These are phyloP conservation scores for Philonicus albiceps DNA, from an alignment of 2,888 invertebrate genomes.

Conservation along the genomic window DNA sequence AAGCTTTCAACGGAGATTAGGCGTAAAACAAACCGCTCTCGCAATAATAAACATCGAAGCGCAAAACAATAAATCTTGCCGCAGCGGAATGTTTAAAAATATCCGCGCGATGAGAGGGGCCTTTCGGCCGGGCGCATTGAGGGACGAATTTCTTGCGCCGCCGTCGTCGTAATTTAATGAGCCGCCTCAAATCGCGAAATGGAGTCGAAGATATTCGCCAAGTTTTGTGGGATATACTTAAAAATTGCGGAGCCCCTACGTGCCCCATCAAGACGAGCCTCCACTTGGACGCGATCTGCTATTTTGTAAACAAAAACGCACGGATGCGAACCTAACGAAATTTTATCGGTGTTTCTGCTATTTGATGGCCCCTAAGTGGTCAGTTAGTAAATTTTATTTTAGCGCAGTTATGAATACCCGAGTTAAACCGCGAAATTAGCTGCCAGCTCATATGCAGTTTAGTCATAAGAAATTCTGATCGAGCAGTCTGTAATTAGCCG, in stretches of 20 bases:
- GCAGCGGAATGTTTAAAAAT: conserved; percentile 12
- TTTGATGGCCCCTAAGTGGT: conserved; percentile 28
- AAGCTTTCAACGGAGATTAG: not conserved
- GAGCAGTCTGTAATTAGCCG: not conserved
- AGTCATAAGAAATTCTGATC: conserved; percentile 42
- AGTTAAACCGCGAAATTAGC: conserved; percentile 45
- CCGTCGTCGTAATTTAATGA: not conserved
- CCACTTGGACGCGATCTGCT: not conserved
- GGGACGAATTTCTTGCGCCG: not conserved
- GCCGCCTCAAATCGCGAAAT: not conserved
- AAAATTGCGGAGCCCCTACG: not conserved
- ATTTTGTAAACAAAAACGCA: conserved; percentile 39
- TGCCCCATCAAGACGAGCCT: not conserved
- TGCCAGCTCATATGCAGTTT: conserved; percentile 41
- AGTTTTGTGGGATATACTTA: not conserved
- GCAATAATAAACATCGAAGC: conserved; percentile 14
- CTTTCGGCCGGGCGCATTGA: not conserved
- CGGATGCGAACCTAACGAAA: conserved; percentile 16
- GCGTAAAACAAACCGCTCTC: conserved; percentile 15
- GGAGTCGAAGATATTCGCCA: not conserved
- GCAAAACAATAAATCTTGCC: conserved; percentile 17
- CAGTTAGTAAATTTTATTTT: conserved; percentile 31
- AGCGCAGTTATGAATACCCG: not conserved
- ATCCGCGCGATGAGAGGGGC: not conserved
- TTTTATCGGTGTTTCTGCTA: conserved; percentile 40